Conservation (phyloP, 2,113 vertebrate genomes). For the Halichoerus grypus region DNA sequence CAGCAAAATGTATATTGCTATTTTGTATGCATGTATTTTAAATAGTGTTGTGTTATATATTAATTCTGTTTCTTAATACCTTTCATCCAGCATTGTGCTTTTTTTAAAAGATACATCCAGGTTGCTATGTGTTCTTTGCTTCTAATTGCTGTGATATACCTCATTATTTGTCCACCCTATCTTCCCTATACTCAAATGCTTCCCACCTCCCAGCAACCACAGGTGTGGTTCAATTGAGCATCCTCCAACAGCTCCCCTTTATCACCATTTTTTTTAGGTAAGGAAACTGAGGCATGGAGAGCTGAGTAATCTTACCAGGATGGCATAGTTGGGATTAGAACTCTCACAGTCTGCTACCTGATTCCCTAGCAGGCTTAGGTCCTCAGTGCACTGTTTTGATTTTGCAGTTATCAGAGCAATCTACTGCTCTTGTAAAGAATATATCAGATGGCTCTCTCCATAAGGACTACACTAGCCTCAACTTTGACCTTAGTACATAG, state of each 20-base stretch:
- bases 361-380: rapidly evolving
- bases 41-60: neutral
- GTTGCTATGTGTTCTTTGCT: neutral
- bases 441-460: neutral
- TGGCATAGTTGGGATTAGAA: neutral
- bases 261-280: neutral
- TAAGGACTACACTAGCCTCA: neutral
- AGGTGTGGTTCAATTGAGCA: rapidly evolving
- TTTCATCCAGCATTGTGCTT: neutral
- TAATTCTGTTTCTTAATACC: neutral
- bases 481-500: neutral
- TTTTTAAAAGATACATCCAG: neutral
- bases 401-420: neutral
- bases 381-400: neutral
- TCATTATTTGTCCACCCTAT: rapidly evolving
- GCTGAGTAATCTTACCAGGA: neutral
- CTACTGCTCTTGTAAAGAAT: too few species aligned
- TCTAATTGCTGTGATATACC: neutral
- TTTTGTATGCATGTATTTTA: neutral
- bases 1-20: neutral
- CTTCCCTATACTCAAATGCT: neutral
- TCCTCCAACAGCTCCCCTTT: neutral
- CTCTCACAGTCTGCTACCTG: rapidly evolving
- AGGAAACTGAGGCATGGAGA: neutral
- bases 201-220: neutral